These are phyloP conservation scores for Kryptolebias ocellatus DNA, from an alignment of 2,797 vertebrate species.

Conservation along the genomic window DNA sequence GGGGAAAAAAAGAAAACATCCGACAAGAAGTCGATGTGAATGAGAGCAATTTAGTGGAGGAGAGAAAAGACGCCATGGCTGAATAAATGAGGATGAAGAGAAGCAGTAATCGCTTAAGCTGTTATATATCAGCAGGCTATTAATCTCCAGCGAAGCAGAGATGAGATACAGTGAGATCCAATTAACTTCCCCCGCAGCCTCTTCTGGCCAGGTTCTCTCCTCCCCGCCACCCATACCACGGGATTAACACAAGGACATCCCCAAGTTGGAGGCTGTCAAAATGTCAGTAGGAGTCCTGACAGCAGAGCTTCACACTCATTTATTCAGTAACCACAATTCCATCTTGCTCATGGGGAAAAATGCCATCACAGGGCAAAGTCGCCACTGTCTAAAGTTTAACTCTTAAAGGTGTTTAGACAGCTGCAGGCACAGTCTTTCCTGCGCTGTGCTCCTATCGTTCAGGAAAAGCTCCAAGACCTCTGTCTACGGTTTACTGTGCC, in stretches of 20 bases:
- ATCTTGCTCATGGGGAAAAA: conserved; percentile 15
- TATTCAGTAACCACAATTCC: conserved; percentile 35
- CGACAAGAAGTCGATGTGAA: conserved; percentile 20
- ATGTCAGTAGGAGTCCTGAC: conserved; percentile 46
- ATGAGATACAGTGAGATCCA: conserved; percentile 67
- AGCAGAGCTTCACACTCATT: conserved; percentile 39
- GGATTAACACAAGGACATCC: conserved; percentile 38
- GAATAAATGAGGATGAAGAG: conserved; percentile 60
- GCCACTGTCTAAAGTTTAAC: conserved; percentile 29
- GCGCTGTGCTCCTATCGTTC: conserved; percentile 54
- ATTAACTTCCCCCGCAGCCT: conserved; percentile 64
- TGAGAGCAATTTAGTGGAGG: conserved; percentile 20
- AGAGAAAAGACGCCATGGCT: conserved; percentile 24
- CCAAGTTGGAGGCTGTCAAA: conserved; percentile 36
- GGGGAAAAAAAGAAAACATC: conserved; percentile 1
- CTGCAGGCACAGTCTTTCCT: conserved; percentile 58
- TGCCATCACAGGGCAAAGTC: conserved; percentile 29
- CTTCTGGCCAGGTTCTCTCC: conserved; percentile 35
- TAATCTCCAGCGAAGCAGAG: conserved; percentile 62
- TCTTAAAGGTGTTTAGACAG: conserved; percentile 66
- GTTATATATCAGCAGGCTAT: conserved; percentile 61
- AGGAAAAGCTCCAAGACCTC: conserved; percentile 43
- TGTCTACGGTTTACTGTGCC: conserved; percentile 24
- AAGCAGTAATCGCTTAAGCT: conserved; percentile 57
- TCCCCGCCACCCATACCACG: neutral